Percentiles rank a stretch among this genome's conserved stretches.
These are phyloP conservation scores for Scylla paramamosain DNA, from an alignment of 1,140 invertebrate species.

Conservation along the genomic window DNA sequence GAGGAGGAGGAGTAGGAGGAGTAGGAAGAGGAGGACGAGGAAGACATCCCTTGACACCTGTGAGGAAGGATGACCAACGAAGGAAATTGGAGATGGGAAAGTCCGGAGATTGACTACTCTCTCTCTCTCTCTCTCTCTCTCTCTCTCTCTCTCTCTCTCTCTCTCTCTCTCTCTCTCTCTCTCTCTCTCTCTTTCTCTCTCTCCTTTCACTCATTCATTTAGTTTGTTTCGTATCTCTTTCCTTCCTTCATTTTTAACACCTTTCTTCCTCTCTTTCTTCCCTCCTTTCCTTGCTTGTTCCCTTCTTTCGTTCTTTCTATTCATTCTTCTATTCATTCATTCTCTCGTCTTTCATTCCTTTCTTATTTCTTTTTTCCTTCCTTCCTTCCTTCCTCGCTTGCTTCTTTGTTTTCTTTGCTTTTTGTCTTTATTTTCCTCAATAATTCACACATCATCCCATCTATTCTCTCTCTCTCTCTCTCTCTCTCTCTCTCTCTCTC, in stretches of 20 bases:
- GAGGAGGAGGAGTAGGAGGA: too few relatives aligned
- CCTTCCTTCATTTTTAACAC: background rate
- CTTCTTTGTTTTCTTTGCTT: background rate
- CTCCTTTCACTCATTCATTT: background rate
- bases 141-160: constrained; percentile 29
- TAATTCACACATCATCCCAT: background rate
- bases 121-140: constrained; percentile 29
- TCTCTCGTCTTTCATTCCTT: background rate
- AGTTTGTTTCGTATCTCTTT: background rate
- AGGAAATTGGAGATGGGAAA: too few relatives aligned
- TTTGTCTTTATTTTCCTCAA: background rate
- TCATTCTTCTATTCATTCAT: background rate
- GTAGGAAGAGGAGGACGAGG: too few relatives aligned
- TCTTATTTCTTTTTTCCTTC: too few relatives aligned
- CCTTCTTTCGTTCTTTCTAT: too few relatives aligned
- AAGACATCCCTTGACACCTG: too few relatives aligned
- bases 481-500: constrained; percentile 29
- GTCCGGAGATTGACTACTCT: background rate
- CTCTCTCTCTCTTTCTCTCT: background rate
- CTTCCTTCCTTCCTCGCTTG: background rate
- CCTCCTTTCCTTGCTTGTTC: too few relatives aligned
- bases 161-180: constrained; percentile 23
- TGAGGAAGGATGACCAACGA: too few relatives aligned
- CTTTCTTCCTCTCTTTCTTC: too few relatives aligned
- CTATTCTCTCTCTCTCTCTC: constrained; percentile 2